phyloP scores from a whole-genome alignment of 2,113 vertebrate species.

The Ageneiosus marmoratus region DNA sequence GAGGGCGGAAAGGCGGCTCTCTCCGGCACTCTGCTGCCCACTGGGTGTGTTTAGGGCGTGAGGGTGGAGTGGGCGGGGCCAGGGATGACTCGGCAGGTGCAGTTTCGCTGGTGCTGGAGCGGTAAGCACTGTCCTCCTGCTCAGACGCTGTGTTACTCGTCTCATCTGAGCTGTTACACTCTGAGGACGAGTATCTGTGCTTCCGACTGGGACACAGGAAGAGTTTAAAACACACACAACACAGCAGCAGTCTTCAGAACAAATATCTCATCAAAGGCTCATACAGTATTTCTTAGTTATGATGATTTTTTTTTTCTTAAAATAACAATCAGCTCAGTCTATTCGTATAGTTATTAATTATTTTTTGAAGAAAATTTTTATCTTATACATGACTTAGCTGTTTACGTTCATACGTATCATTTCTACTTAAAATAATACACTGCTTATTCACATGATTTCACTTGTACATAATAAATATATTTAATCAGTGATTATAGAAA shows the following conservation, averaged over 20 bases:
- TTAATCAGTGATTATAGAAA: background rate
- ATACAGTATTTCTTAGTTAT: too few species aligned
- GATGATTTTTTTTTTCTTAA: too few species aligned
- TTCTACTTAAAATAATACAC: too few species aligned
- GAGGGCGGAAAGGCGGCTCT: constrained; percentile 62
- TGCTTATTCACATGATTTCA: background rate
- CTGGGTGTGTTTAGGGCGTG: constrained; percentile 76
- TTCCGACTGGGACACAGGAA: constrained; percentile 61
- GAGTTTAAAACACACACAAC: background rate
- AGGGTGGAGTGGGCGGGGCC: constrained; percentile 73
- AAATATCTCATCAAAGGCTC: background rate
- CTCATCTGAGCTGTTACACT: constrained; percentile 80
- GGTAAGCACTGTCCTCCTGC: constrained; percentile 73
- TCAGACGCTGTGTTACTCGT: constrained; percentile 69
- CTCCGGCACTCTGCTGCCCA: constrained; percentile 62
- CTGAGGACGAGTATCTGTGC: constrained; percentile 68
- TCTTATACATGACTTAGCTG: background rate
- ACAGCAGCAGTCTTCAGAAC: too few species aligned
- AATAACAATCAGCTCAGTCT: background rate
- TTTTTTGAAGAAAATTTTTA: too few species aligned
- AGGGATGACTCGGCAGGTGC: constrained; percentile 56
- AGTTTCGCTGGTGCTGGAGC: constrained; percentile 68
- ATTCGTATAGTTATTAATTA: background rate
- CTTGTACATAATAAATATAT: background rate
- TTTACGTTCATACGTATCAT: too few species aligned